These are phyloP conservation scores for Muschampia plurimacula DNA, from an alignment of 2,888 invertebrate species.

Conservation along the genomic window DNA sequence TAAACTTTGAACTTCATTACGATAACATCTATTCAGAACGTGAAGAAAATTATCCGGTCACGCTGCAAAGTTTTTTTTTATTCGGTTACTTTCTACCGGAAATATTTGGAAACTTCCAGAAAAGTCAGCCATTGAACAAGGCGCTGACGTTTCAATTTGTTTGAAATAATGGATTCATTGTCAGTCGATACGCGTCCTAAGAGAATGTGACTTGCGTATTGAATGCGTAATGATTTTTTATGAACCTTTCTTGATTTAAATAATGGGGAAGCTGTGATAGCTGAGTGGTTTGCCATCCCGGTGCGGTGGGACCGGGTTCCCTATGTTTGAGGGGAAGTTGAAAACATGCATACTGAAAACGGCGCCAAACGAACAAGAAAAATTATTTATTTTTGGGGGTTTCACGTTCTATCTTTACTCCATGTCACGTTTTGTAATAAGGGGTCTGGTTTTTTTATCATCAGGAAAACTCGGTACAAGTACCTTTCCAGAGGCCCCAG, in stretches of 20 bases:
- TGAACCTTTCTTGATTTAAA: background rate
- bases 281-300: no score
- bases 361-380: no score
- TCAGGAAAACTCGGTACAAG: no score
- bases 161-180: constrained; percentile 28
- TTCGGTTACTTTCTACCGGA: constrained; percentile 27
- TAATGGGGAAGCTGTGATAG: background rate
- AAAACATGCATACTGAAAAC: no score
- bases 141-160: constrained; percentile 28
- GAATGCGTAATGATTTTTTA: background rate
- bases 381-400: no score
- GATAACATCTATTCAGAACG: constrained; percentile 15
- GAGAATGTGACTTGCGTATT: constrained; percentile 31
- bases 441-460: no score
- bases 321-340: no score
- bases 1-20: constrained; percentile 12
- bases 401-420: no score
- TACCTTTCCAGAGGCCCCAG: no score
- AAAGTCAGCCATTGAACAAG: constrained; percentile 10
- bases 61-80: constrained; percentile 8
- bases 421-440: no score
- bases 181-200: constrained; percentile 25
- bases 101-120: constrained; percentile 27
- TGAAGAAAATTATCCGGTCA: constrained; percentile 25
- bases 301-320: no score